Percentiles rank a stretch among this genome's conserved stretches.
phyloP scores from a whole-genome alignment of 2,113 vertebrate genomes.

The Myrmecobius fasciatus region DNA sequence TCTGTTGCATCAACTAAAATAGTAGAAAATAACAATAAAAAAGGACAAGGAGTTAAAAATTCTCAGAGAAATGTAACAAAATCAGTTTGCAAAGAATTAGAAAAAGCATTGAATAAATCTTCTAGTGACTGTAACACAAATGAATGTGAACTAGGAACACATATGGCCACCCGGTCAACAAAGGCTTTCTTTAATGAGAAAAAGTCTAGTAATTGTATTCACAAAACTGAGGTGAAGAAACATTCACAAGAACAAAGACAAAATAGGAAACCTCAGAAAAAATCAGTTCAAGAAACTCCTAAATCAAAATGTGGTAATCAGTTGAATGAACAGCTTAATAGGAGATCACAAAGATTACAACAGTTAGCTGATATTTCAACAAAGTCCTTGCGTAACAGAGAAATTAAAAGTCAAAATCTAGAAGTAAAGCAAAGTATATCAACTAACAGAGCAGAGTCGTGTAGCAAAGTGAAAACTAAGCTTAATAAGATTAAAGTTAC shows the following conservation, averaged over 20 bases:
- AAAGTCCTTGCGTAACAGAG: conserved; percentile 81
- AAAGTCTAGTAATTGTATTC: conserved; percentile 53
- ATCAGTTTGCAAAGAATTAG: conserved; percentile 63
- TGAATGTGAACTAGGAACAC: conserved; percentile 71
- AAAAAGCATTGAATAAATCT: conserved; percentile 66
- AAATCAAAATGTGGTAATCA: conserved; percentile 61
- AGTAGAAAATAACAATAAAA: conserved; percentile 58
- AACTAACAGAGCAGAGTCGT: conserved; percentile 60
- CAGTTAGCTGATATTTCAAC: conserved; percentile 78
- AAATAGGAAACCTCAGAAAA: conserved; percentile 80
- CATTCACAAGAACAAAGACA: conserved; percentile 77
- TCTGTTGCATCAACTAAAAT: conserved; percentile 61
- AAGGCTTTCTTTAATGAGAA: conserved; percentile 62
- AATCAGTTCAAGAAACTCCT: conserved; percentile 66
- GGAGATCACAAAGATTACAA: conserved; percentile 85
- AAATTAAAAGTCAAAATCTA: conserved; percentile 74
- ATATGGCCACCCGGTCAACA: conserved; percentile 81
- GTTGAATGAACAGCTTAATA: conserved; percentile 68
- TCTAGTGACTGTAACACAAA: conserved; percentile 67
- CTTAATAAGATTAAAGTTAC: conserved; percentile 66
- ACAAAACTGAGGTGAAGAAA: conserved; percentile 66
- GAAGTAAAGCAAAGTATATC: conserved; percentile 76
- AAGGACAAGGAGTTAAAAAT: conserved; percentile 53
- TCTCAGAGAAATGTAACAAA: conserved; percentile 64
- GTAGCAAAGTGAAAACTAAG: conserved; percentile 73